Evolutionary conservation across 2,797 vertebrate genomes (phyloP).

Genomic region (Eupleurogrammus muticus): DNA sequence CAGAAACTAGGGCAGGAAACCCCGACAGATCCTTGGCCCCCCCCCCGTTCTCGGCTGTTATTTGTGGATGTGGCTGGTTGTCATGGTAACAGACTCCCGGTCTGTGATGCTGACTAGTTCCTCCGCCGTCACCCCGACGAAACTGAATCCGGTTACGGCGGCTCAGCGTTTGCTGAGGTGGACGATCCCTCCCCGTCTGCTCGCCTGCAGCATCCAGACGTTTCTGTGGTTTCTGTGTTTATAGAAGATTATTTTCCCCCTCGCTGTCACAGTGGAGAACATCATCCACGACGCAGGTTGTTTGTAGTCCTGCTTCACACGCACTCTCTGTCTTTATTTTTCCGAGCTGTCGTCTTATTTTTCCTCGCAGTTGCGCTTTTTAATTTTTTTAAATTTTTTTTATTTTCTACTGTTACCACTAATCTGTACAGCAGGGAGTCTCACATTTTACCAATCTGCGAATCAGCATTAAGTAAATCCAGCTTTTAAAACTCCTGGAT

Average conservation of each 20-base stretch:
- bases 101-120: conserved; percentile 62
- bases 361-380: conserved; percentile 11
- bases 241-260: conserved; percentile 24
- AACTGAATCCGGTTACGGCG: conserved; percentile 49
- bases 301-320: conserved; percentile 28
- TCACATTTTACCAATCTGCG: conserved; percentile 29
- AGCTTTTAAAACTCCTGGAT: conserved; percentile 29
- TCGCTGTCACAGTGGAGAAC: conserved; percentile 12
- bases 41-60: too few relatives aligned
- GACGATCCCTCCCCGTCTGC: conserved; percentile 31
- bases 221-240: conserved; percentile 35
- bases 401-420: conserved; percentile 33
- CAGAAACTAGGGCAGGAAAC: conserved; percentile 58
- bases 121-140: conserved; percentile 41
- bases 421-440: conserved; percentile 35
- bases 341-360: conserved; percentile 18
- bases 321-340: conserved; percentile 26
- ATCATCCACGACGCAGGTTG: conserved; percentile 31
- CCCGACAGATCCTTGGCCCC: conserved; percentile 64
- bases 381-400: too few relatives aligned
- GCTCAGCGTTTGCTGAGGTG: conserved; percentile 29
- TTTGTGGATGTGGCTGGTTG: conserved; percentile 80
- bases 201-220: conserved; percentile 29
- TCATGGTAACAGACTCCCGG: conserved; percentile 66
- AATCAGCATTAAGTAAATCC: conserved; percentile 28